Evolutionary conservation across 2,113 vertebrate species (phyloP).

Genomic region (Piprites chloris): DNA sequence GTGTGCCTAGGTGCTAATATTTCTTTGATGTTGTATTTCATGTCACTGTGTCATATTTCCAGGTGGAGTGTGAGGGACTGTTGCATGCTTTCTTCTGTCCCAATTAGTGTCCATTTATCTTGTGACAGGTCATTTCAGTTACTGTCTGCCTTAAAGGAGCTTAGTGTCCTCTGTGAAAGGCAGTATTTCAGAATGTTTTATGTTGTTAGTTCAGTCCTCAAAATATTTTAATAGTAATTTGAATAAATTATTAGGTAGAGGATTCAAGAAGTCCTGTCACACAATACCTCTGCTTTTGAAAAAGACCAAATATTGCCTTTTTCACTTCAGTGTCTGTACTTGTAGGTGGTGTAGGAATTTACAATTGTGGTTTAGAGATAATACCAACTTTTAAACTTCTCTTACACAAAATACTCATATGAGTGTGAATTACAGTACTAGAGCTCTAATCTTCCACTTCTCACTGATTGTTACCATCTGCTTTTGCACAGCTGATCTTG

Average conservation of each 20-base stretch:
- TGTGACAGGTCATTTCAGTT: neutral
- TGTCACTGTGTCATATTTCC: neutral
- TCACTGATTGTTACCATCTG: neutral
- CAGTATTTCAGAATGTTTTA: neutral
- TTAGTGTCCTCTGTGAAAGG: neutral
- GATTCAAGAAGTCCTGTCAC: neutral
- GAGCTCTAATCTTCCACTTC: neutral
- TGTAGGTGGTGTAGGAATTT: neutral
- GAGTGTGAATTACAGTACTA: neutral
- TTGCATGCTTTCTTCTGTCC: neutral
- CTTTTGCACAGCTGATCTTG: neutral
- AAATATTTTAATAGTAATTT: neutral
- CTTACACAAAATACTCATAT: neutral
- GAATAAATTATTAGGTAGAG: neutral
- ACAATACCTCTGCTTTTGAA: neutral
- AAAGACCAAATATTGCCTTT: neutral
- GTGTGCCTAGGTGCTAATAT: neutral
- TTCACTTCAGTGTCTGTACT: neutral
- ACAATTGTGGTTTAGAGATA: neutral
- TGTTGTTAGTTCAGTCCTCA: neutral
- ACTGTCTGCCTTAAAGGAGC: neutral
- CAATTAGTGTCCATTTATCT: neutral
- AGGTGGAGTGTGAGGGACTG: neutral
- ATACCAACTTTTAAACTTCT: neutral
- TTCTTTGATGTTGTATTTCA: neutral